A percentile compares a stretch with the other conserved stretches of the same genome.
Conservation (phyloP, 64 coral and sea anemone genomes). For the Stichodactyla mertensii region DNA sequence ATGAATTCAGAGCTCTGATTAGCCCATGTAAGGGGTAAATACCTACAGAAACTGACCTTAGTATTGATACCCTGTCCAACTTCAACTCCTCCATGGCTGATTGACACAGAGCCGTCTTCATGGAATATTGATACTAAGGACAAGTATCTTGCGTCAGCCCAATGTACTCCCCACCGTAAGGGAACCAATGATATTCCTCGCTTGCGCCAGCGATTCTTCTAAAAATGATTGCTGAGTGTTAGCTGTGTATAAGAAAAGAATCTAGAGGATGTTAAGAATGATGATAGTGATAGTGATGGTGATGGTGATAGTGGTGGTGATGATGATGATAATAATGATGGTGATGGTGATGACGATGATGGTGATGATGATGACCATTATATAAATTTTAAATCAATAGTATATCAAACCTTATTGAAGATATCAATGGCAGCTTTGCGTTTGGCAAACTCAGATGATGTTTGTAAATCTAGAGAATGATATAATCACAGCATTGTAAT, state of each 20-base stretch:
- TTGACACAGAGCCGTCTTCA: constrained; percentile 23
- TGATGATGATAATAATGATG: not conserved
- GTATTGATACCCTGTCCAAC: constrained; percentile 28
- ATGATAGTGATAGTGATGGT: too few relatives aligned
- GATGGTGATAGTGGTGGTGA: too few relatives aligned
- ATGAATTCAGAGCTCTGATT: too few relatives aligned
- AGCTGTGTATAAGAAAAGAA: not conserved
- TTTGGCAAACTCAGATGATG: constrained; percentile 60
- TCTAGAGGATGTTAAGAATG: too few relatives aligned
- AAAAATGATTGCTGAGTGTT: not conserved
- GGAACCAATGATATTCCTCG: constrained; percentile 40
- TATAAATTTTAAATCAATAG: not conserved
- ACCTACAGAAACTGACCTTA: not conserved
- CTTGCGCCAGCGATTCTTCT: constrained; percentile 54
- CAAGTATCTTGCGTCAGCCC: constrained; percentile 16
- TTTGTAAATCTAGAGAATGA: constrained; percentile 51
- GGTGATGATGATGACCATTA: not conserved
- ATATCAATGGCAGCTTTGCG: constrained; percentile 63
- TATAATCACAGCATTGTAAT: not conserved
- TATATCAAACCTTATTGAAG: constrained; percentile 72
- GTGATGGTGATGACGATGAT: not conserved
- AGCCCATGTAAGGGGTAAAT: not conserved
- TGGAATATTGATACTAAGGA: constrained; percentile 34
- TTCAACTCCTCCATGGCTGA: constrained; percentile 40
- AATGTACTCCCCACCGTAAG: constrained; percentile 11